Evolutionary conservation across 1,140 invertebrate genomes (phyloP).

Genomic region (Nasonia vitripennis): DNA sequence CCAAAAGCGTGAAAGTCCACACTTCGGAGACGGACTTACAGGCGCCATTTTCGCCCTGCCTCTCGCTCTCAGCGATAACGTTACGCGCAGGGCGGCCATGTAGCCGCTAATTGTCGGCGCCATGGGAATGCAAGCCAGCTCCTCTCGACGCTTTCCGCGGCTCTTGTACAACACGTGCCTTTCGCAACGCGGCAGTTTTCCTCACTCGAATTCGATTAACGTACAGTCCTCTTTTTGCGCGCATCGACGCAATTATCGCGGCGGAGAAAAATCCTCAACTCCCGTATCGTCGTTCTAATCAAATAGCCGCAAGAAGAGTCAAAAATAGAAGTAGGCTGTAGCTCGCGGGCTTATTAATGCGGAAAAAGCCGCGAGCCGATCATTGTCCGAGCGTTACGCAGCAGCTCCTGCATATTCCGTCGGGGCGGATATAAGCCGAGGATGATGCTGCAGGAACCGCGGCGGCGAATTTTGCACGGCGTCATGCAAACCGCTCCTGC

Average conservation of each 20-base stretch:
- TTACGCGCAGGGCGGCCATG: neutral
- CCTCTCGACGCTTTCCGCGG: neutral
- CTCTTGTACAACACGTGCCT: neutral
- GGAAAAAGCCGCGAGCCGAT: neutral
- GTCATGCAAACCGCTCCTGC: neutral
- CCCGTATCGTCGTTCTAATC: neutral
- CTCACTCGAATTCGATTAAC: neutral
- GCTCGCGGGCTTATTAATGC: neutral
- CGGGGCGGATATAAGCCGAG: slow-evolving; percentile 28
- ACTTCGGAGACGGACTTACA: neutral
- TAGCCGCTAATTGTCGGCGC: neutral
- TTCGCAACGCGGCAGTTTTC: neutral
- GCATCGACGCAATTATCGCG: neutral
- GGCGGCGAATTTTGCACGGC: neutral
- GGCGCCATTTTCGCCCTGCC: neutral
- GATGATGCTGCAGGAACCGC: slow-evolving; percentile 37
- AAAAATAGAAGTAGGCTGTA: neutral
- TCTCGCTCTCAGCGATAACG: neutral
- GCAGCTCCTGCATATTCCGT: neutral
- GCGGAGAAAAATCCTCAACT: neutral
- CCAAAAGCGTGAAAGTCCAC: neutral
- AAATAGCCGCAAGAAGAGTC: too few species aligned
- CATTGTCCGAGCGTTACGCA: slow-evolving; percentile 21
- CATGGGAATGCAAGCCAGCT: neutral
- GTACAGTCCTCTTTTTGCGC: neutral